These are phyloP conservation scores for Oedothorax gibbosus DNA, from an alignment of 1,140 invertebrate genomes.

Conservation along the genomic window DNA sequence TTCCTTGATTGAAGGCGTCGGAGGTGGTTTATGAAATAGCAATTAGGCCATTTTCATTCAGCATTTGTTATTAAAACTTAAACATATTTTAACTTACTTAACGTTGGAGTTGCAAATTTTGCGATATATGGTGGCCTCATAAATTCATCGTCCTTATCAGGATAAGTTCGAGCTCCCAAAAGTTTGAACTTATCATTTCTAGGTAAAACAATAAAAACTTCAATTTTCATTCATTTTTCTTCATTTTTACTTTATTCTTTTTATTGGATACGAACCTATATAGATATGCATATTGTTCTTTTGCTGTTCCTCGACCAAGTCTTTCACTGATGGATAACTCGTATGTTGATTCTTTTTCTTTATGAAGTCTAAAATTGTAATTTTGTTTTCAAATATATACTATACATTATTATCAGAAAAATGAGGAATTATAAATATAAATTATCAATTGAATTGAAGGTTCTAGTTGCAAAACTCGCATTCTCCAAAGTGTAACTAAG, in stretches of 20 bases:
- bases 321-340: slow-evolving; percentile 43
- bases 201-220: not conserved
- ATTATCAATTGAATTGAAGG: too few species aligned
- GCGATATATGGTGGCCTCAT: slow-evolving; percentile 54
- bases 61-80: not conserved
- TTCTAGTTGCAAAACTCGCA: too few species aligned
- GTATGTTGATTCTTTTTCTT: slow-evolving; percentile 13
- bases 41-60: not conserved
- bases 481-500: too few species aligned
- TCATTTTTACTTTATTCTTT: not conserved
- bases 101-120: slow-evolving; percentile 44
- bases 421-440: too few species aligned
- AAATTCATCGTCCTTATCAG: slow-evolving; percentile 40
- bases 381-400: too few species aligned
- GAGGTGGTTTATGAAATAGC: not conserved
- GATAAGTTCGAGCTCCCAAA: not conserved
- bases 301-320: slow-evolving; percentile 42
- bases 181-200: slow-evolving; percentile 38
- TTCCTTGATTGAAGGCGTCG: not conserved
- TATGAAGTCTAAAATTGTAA: not conserved
- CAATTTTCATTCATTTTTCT: not conserved
- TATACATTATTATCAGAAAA: too few species aligned
- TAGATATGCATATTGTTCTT: slow-evolving; percentile 57
- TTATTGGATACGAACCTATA: slow-evolving; percentile 30
- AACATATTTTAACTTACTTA: slow-evolving; percentile 26